phyloP scores from a whole-genome alignment of 1,140 invertebrate genomes.

The Neodiprion virginianus region DNA sequence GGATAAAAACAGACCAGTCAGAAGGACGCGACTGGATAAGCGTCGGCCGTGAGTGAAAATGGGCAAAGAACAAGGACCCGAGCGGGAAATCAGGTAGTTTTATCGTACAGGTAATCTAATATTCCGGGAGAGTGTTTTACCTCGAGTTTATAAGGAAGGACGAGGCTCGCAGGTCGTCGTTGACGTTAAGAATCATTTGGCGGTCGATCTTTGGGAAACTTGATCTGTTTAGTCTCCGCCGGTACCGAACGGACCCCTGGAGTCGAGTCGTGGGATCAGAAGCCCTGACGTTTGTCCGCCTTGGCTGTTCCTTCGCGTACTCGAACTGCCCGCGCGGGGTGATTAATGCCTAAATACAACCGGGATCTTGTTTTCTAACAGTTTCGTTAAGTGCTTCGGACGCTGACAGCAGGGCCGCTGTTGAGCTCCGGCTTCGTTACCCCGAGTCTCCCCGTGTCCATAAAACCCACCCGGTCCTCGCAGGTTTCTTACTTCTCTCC shows the following conservation, averaged over 20 bases:
- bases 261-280: constrained; percentile 24
- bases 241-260: constrained; percentile 19
- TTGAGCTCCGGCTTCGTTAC: no score
- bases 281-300: constrained; percentile 8
- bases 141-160: not conserved
- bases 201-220: constrained; percentile 48
- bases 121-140: no score
- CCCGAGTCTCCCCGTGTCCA: no score
- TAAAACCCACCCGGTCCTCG: no score
- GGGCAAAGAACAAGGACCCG: no score
- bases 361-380: constrained; percentile 33
- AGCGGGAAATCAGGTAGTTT: no score
- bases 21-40: no score
- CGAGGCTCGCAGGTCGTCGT: constrained; percentile 36
- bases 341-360: constrained; percentile 17
- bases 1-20: no score
- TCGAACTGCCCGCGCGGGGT: not conserved
- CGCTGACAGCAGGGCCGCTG: not conserved
- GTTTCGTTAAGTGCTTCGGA: constrained; percentile 27
- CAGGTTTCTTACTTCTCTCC: no score
- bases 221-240: constrained; percentile 49
- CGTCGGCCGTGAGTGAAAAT: no score
- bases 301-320: not conserved
- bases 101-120: no score
- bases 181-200: constrained; percentile 36